Evolutionary conservation across 2,113 vertebrate species (phyloP), one percentile per base, ranked within the genome.

Genomic region (Larimichthys crocea): DNA sequence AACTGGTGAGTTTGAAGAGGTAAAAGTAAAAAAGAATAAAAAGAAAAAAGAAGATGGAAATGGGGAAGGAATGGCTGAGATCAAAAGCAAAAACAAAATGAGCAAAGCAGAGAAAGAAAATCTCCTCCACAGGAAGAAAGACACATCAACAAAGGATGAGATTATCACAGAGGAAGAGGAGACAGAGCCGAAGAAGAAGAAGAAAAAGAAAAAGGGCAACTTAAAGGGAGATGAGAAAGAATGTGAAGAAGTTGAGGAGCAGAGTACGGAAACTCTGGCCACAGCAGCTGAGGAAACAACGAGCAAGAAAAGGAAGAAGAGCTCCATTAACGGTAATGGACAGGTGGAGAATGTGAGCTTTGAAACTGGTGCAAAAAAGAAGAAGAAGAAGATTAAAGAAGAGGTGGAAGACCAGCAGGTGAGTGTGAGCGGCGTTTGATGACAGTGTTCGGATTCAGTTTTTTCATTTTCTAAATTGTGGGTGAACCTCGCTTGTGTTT

Each of bases 361-460:
- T 15, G 1, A 24, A 26, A 62, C n/a, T 56, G 19, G 24, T 31
- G 29, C 14, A 3, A 82, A 81, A 19, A 80, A 85, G 68, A 91
- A 81, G 74, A 26, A 26, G 26, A 88, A 83, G 50, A 89, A 65
- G 22, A 78, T 91, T 14, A 92, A 87, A 74, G 42, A 78, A 46
- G 68, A 61, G 46, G 46, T 59, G 57, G 63, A 75, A 19, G 74
- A 83, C 2, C 42, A 70, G 3, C 22, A 63, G 56, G 91, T 92
- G 84, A 83, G 89, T 83, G 63, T 16, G 0, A 31, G 22, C 20
- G 3, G 17, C 17, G 10, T 1, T 7, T 29, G 3, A 42, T 42
- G 2, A 49, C 48, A 3, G 62, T 12, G 22, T 22, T 53, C 0
- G 1, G 44, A 11, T 71, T 2, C 22, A 11, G 7, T 35, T 10